Percentiles rank a stretch among this genome's conserved stretches.
Evolutionary conservation across 2,113 vertebrate genomes (phyloP).

Genomic region (Chaetodon trifascialis): DNA sequence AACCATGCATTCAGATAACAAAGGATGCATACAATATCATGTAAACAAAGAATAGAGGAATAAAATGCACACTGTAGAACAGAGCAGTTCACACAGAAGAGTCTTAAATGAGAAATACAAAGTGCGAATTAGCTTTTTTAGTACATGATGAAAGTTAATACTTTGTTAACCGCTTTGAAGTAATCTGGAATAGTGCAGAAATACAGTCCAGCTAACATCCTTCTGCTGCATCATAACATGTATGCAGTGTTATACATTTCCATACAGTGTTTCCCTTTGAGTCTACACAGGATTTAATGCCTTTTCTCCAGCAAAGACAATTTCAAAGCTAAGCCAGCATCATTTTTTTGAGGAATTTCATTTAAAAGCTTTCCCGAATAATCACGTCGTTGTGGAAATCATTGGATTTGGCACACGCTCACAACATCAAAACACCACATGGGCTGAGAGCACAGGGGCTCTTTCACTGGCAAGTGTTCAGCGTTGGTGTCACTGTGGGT

Average conservation of each 20-base stretch:
- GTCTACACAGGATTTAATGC: background rate
- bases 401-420: constrained; percentile 31
- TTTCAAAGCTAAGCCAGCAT: constrained; percentile 14
- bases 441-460: background rate
- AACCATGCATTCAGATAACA: constrained; percentile 60
- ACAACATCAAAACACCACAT: constrained; percentile 47
- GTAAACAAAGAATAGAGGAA: constrained; percentile 49
- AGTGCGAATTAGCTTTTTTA: constrained; percentile 29
- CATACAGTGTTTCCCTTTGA: background rate
- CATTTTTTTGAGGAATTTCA: constrained; percentile 25
- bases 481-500: background rate
- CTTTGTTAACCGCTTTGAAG: constrained; percentile 28
- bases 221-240: background rate
- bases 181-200: constrained; percentile 6
- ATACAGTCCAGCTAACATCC: background rate
- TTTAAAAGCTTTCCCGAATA: constrained; percentile 15
- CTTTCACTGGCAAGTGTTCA: constrained; percentile 29
- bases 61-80: constrained; percentile 49
- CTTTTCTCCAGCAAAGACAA: background rate
- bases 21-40: constrained; percentile 45
- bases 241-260: background rate
- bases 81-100: constrained; percentile 40
- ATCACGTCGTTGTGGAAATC: background rate
- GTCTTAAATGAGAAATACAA: constrained; percentile 42
- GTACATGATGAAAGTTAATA: constrained; percentile 13